Evolutionary conservation across 2,797 vertebrate genomes (phyloP), one percentile per base, ranked within the genome.

Genomic region (Brachyrhaphis roseni): DNA sequence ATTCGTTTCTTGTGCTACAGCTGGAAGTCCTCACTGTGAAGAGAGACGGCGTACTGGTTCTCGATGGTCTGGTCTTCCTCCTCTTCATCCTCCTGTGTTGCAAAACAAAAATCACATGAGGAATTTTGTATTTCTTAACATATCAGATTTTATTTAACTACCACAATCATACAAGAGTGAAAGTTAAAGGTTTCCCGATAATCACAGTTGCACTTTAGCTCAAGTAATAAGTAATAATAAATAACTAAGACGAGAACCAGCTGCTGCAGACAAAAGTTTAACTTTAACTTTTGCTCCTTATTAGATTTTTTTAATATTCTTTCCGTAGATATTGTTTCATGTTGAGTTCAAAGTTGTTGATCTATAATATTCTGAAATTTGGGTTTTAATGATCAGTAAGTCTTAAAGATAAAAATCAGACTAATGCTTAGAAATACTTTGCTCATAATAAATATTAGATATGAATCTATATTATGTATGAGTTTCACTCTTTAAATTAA

Each of bases 11-110:
- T 53, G 53, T 36, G 71, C 55, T 45, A 7, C 34, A 74, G 57
- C 46, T 74, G 39, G 28, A 95, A 55, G 88, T 96, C 95, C 5
- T 95, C 94, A 12, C 74, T 81, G 26, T 84, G 94, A 51, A 96
- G 36, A 12, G 74, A 34, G 34, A 95, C 88, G 71, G 83, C 64
- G 7, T 55, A 41, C 0, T 34, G 47, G 83, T 95, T 96, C 77
- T 92, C 89, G 34, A 92, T 0, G 59, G 77, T 72, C 16, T 12
- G 13, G 0, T 93, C 93, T 18, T 93, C 92, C 0, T 90, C 92
- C 0, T 90, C 89, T 4, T 93, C 90, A 0, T 92, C 87, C 1
- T 92, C 91, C 94, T 95, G 79, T 31, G 72, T 39, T 55, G 76
- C 5, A 80, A 26, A 55, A 62, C 78, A 15, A 64, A 71, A 72